Percentiles rank a stretch among this genome's conserved stretches.
Evolutionary conservation across 1,140 invertebrate species (phyloP).

Genomic region (Musca domestica): DNA sequence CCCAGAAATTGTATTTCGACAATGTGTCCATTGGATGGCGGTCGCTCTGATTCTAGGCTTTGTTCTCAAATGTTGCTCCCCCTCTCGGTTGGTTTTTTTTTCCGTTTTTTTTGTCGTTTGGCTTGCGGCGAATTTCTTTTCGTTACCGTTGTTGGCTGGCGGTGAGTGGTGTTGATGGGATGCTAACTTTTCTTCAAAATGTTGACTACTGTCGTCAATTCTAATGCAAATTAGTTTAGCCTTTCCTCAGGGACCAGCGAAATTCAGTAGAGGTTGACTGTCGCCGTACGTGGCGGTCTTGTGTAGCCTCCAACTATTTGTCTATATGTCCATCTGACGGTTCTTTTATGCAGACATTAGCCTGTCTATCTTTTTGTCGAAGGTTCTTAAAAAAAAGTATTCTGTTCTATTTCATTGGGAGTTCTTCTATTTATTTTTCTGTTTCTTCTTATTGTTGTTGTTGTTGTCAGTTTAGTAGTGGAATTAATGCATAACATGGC

Average conservation of each 20-base stretch:
- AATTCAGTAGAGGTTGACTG: background rate
- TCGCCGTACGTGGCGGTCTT: background rate
- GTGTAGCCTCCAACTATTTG: background rate
- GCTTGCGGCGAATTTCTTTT: background rate
- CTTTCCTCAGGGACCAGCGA: background rate
- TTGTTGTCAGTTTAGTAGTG: conserved; percentile 7
- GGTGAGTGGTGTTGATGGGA: background rate
- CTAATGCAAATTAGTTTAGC: conserved; percentile 12
- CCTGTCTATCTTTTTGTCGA: background rate
- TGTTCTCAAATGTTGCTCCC: background rate
- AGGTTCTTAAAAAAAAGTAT: too few species aligned
- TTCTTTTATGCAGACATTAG: background rate
- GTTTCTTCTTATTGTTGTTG: background rate
- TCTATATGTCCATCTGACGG: background rate
- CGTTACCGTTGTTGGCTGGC: background rate
- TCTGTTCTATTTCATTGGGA: background rate
- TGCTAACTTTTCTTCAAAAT: conserved; percentile 1
- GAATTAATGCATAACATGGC: conserved; percentile 21
- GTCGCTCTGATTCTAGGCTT: background rate
- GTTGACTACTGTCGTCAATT: conserved; percentile 17
- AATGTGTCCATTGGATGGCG: background rate
- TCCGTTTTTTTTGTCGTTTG: background rate
- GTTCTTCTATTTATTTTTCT: background rate
- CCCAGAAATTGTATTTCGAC: background rate
- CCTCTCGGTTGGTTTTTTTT: background rate